These are phyloP conservation scores for Pteronotus mesoamericanus DNA, from an alignment of 2,797 vertebrate genomes.

Conservation along the genomic window DNA sequence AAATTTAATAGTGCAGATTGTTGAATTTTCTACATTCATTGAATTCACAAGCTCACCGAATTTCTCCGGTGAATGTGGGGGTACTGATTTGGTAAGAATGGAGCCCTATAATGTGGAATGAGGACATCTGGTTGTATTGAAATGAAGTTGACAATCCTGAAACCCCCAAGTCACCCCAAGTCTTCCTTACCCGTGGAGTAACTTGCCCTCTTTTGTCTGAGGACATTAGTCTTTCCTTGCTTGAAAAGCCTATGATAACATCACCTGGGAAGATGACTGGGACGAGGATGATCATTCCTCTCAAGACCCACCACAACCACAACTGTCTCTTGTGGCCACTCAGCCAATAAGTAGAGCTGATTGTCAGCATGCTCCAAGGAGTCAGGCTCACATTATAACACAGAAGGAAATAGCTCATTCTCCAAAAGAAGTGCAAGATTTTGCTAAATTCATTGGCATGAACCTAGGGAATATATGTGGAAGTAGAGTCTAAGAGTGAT, in stretches of 20 bases:
- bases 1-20: neutral
- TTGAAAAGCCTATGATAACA: neutral
- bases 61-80: neutral
- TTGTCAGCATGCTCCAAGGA: neutral
- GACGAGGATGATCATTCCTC: neutral
- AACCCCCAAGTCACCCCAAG: neutral
- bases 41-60: neutral
- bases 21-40: neutral
- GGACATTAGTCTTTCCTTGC: neutral
- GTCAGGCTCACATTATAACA: neutral
- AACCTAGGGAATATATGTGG: neutral
- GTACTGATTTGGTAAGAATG: neutral
- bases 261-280: neutral
- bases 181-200: neutral
- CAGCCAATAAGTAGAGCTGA: neutral
- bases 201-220: neutral
- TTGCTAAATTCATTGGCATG: neutral
- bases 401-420: neutral
- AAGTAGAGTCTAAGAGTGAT: neutral
- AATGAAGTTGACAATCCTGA: neutral
- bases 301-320: neutral
- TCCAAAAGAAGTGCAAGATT: neutral
- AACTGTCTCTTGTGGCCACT: neutral
- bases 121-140: neutral
- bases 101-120: neutral